Percentiles rank a stretch among this genome's conserved stretches.
These are phyloP conservation scores for Oscheius onirici DNA, from an alignment of 2,888 invertebrate species.

Conservation along the genomic window DNA sequence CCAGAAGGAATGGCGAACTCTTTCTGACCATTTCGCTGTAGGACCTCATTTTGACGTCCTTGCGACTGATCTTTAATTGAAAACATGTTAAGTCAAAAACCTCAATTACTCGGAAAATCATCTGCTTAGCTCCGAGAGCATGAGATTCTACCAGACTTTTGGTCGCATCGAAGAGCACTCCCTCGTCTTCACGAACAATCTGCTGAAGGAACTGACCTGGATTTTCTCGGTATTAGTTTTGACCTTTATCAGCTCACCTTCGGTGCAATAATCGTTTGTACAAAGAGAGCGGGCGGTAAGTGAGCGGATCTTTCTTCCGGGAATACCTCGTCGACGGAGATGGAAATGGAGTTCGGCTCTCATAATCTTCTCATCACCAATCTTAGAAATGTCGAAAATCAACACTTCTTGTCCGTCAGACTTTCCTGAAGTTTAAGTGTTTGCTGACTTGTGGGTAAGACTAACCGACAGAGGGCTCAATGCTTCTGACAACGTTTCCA, in stretches of 20 bases:
- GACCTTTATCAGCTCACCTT: neutral
- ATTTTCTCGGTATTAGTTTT: neutral
- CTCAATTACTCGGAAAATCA: constrained; percentile 35
- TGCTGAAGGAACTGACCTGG: constrained; percentile 32
- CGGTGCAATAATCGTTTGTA: constrained; percentile 47
- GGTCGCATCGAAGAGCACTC: constrained; percentile 51
- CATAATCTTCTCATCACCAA: constrained; percentile 45
- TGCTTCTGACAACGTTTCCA: constrained; percentile 47
- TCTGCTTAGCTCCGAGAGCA: constrained; percentile 45
- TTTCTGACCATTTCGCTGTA: constrained; percentile 51
- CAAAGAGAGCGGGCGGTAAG: constrained; percentile 47
- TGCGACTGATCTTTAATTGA: constrained; percentile 39
- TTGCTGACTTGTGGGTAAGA: neutral
- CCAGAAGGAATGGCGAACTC: constrained; percentile 49
- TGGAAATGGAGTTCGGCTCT: constrained; percentile 52
- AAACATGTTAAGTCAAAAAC: neutral
- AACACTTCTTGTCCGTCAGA: constrained; percentile 49
- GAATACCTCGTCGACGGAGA: constrained; percentile 37
- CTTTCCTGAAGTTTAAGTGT: constrained; percentile 34
- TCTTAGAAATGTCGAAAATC: constrained; percentile 47
- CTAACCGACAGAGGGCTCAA: constrained; percentile 45
- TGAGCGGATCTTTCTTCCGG: constrained; percentile 39
- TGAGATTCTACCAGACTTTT: constrained; percentile 48
- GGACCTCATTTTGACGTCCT: constrained; percentile 48
- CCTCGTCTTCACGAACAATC: constrained; percentile 13